Evolutionary conservation across 2,113 vertebrate species (phyloP), one percentile per base, ranked within the genome.

Genomic region (Gymnorhina tibicen): DNA sequence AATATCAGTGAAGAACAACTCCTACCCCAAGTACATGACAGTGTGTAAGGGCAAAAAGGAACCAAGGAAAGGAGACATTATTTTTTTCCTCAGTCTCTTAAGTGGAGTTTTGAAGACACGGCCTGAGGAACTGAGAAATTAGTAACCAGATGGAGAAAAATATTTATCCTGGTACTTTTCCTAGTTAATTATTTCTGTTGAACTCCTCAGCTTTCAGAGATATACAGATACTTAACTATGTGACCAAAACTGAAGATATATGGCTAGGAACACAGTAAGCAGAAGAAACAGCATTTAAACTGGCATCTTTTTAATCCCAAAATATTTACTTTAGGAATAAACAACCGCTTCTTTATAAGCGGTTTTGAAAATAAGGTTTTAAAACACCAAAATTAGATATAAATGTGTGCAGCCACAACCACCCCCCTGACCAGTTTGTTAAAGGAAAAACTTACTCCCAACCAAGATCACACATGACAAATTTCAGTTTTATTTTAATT

Each of bases 401-500:
- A 87, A 93, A 49, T 62, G 66, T 2, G 2, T 83, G 11, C n/a
- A 70, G 8, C 4, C 35, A 35, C 28, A 46, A 91, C 14, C 6
- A 66, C 3, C 6, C 1, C 4, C 11, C 8, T 2, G 1, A 11
- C 13, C 21, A 17, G 2, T 73, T 66, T 87, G 8, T 75, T 77
- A 80, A 73, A 73, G 26, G 33, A 60, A 74, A 60, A n/a, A 85
- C 22, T 24, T 32, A 19, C 47, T 94, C 20, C 55, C 66, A 76
- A 85, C 58, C 44, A 60, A 82, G 46, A 70, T 28, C 32, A n/a
- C 1, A 1, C 37, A 63, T 83, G 95, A 66, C 93, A 96, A 91
- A 62, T 93, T 97, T 70, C 74, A 93, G 41, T 72, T 89, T 94
- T 88, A 46, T 84, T 96, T 96, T 91, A 93, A 78, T 59, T 97